Percentiles rank a stretch among this genome's conserved stretches.
phyloP scores from a whole-genome alignment of 53 echinoderm and acorn worm genomes.

The Zoroaster sp. region DNA sequence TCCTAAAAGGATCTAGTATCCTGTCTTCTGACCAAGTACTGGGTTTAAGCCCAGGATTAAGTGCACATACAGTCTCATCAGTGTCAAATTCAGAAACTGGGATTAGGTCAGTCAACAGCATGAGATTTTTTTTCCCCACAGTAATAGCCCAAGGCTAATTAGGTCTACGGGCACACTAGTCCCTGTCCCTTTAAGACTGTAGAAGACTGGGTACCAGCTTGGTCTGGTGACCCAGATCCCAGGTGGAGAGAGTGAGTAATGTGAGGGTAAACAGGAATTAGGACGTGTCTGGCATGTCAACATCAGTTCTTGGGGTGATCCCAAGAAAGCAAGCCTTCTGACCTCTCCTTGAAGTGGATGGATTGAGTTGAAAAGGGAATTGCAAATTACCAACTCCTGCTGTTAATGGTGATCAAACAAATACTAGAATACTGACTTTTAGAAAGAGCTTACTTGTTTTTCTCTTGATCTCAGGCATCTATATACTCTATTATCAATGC shows the following conservation, averaged over 20 bases:
- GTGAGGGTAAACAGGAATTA: not conserved
- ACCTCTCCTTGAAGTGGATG: not conserved
- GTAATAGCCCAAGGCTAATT: conserved; percentile 21
- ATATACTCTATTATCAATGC: too few species aligned
- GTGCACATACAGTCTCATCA: not conserved
- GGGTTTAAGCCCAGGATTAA: not conserved
- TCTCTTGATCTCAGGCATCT: too few species aligned
- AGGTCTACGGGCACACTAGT: conserved; percentile 14
- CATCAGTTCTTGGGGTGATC: conserved; percentile 22
- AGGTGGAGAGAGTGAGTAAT: conserved; percentile 45
- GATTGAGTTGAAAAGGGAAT: not conserved
- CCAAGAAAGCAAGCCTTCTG: not conserved
- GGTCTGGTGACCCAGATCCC: conserved; percentile 25
- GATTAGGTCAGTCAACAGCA: conserved; percentile 32
- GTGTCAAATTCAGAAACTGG: not conserved
- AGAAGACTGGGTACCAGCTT: not conserved
- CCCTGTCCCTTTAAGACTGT: not conserved
- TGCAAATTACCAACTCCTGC: not conserved
- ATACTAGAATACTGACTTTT: conserved; percentile 1
- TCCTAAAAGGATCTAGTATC: conserved; percentile 15
- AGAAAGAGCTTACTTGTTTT: not conserved
- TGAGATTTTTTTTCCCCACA: not conserved
- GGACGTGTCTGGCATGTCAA: conserved; percentile 43
- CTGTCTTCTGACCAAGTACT: not conserved
- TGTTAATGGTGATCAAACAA: not conserved